Evolutionary conservation across 2,797 vertebrate species (phyloP), one percentile per base, ranked within the genome.

Genomic region (Takifugu ocellatus): DNA sequence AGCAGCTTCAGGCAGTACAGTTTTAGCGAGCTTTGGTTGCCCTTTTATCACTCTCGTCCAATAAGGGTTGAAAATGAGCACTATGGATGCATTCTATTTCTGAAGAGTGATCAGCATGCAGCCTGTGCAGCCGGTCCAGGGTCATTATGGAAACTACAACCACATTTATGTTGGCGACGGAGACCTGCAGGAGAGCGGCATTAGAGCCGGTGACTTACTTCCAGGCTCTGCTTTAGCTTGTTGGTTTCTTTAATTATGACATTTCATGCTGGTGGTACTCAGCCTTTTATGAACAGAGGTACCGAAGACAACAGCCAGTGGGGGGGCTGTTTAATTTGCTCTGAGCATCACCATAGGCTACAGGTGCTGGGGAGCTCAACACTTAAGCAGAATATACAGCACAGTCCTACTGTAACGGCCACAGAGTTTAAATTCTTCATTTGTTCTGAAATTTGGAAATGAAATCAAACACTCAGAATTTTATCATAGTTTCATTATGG

Each of bases 111-210:
- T 88, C 84, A 88, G 79, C 75, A 77, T 78, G 78, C 75, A 68
- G 74, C 68, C 69, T 74, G 71, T 78, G 80, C 44, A 17, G 67
- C 75, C 72, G 79, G 78, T 66, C 72, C 69, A 26, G 78, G 80
- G 81, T 85, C 79, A 83, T 87, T 84, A 89, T 84, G 72, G 87
- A 72, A 83, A 84, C 79, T 72, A 87, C 87, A 81, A 81, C 44
- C 76, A 79, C 78, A 76, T 70, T 77, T 74, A 70, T 77, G 79
- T 61, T 51, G 64, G 61, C 51, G 49, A 70, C 82, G 84, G 54
- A 63, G 52, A 57, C 6, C 5, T 31, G 29, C 29, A 31, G 61
- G 44, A 52, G 39, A 51, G 36, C 7, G 14, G 14, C 36, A 14
- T 7, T 14, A 17, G 27, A 53, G 43, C 27, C 27, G 25, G n/a